These are phyloP conservation scores for Phalangium opilio DNA, from an alignment of 2,888 invertebrate genomes.

Conservation along the genomic window DNA sequence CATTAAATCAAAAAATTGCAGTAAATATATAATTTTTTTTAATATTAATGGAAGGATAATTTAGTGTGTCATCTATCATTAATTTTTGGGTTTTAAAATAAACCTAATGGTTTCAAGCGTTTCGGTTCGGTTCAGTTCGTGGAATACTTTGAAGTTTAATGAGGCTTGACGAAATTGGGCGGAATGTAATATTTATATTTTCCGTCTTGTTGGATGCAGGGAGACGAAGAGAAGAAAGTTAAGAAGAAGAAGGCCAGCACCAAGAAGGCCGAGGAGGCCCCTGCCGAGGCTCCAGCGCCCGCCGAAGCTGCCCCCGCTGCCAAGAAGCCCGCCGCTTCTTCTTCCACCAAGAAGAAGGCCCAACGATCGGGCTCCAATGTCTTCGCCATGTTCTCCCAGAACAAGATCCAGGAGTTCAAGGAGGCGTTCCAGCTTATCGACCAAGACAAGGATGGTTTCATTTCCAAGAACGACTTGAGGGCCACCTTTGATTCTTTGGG, in stretches of 20 bases:
- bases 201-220: no score
- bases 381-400: slow-evolving; percentile 92
- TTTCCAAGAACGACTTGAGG: slow-evolving; percentile 45
- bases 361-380: slow-evolving; percentile 61
- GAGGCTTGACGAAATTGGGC: no score
- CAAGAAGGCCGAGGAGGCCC: slow-evolving; percentile 30
- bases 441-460: slow-evolving; percentile 75
- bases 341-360: slow-evolving; percentile 48
- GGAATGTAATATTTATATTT: no score
- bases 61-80: no score
- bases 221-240: slow-evolving; percentile 51
- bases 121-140: no score
- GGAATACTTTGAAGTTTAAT: no score
- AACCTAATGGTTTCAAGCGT: no score
- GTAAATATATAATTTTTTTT: no score
- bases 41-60: no score
- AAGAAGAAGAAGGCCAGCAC: slow-evolving; percentile 57
- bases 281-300: slow-evolving; percentile 2
- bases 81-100: no score
- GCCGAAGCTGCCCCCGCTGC: slow-evolving; percentile 5
- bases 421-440: slow-evolving; percentile 94
- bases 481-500: slow-evolving; percentile 72
- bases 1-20: no score
- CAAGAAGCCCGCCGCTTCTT: slow-evolving; percentile 6
- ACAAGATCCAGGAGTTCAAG: slow-evolving; percentile 91